Percentiles rank a stretch among this genome's conserved stretches.
phyloP scores from a whole-genome alignment of 2,113 vertebrate genomes.

The Xenopus laevis region DNA sequence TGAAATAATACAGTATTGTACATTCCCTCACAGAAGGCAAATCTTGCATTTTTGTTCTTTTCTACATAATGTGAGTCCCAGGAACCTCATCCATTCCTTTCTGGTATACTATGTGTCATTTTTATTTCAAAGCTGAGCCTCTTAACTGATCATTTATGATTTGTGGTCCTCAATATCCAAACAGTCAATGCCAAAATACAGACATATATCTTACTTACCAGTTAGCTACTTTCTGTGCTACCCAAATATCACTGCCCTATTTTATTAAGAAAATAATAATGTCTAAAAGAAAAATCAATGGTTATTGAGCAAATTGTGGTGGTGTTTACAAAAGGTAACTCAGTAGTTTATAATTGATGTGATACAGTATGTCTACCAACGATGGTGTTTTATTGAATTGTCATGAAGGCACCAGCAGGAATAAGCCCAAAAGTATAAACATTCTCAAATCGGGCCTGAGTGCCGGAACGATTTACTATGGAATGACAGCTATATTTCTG shows the following conservation, averaged over 20 bases:
- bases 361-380: too few species aligned
- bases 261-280: background rate
- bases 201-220: constrained; percentile 10
- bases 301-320: constrained; percentile 3
- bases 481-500: background rate
- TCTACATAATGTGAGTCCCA: too few species aligned
- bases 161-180: constrained; percentile 13
- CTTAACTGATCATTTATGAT: background rate
- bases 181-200: background rate
- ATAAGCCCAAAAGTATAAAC: background rate
- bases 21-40: too few species aligned
- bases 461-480: background rate
- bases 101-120: background rate
- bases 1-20: too few species aligned
- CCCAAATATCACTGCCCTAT: background rate
- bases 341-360: background rate
- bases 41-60: too few species aligned
- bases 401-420: background rate
- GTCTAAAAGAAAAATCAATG: background rate
- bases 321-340: background rate
- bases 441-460: background rate
- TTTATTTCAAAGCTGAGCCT: constrained; percentile 3
- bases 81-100: too few species aligned
- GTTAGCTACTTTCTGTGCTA: background rate
- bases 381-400: background rate